Evolutionary conservation across 2,888 invertebrate genomes (phyloP).

Genomic region (Taphrorychus bicolor): DNA sequence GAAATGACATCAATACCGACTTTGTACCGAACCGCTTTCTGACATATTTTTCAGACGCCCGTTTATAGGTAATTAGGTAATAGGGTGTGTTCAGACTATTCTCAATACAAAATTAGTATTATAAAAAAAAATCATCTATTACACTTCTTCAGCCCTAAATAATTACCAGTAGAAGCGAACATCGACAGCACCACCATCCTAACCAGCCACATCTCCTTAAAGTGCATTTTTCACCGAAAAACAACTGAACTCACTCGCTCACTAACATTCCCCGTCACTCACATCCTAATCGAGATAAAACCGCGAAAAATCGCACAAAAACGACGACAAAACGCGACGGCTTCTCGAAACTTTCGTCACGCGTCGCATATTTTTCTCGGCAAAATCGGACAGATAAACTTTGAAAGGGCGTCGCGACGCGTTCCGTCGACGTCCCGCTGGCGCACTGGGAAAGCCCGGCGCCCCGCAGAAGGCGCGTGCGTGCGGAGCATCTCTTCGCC

Average conservation of each 20-base stretch:
- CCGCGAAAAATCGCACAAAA: neutral
- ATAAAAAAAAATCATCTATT: too few species aligned
- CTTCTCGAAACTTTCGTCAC: slow-evolving; percentile 5
- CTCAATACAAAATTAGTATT: too few species aligned
- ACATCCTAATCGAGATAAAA: neutral
- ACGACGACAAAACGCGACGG: neutral
- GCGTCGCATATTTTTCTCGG: neutral
- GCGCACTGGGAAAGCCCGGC: slow-evolving; percentile 21
- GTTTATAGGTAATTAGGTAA: too few species aligned
- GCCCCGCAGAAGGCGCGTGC: neutral
- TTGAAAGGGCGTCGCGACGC: slow-evolving; percentile 15
- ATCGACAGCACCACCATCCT: slow-evolving; percentile 29
- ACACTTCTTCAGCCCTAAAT: too few species aligned
- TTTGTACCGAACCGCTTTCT: too few species aligned
- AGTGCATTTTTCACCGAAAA: slow-evolving; percentile 18
- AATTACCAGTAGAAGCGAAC: slow-evolving; percentile 33
- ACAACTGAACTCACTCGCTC: neutral
- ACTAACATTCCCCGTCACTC: neutral
- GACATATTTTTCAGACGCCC: too few species aligned
- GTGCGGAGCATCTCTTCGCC: neutral
- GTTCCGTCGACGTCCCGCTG: slow-evolving; percentile 15
- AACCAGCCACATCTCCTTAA: slow-evolving; percentile 21
- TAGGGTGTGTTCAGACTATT: too few species aligned
- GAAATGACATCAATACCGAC: too few species aligned
- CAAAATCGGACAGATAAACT: neutral